Evolutionary conservation across 2,888 invertebrate genomes (phyloP).

Genomic region (Eulithis testata): DNA sequence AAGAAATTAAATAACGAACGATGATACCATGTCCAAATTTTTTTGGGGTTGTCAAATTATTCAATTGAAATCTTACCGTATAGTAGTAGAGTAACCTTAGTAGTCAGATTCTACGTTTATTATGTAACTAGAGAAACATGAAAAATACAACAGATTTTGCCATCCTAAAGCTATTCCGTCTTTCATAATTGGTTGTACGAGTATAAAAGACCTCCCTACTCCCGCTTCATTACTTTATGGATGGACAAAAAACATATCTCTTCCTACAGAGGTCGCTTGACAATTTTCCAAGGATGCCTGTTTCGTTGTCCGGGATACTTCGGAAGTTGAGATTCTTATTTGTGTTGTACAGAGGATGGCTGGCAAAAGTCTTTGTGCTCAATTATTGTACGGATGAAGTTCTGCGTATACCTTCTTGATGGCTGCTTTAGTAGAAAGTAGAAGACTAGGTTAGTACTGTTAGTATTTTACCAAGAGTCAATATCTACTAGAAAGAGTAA

Average conservation of each 20-base stretch:
- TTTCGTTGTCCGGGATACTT: conserved; percentile 13
- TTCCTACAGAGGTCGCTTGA: conserved; percentile 21
- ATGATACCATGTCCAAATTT: no score
- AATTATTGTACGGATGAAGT: conserved; percentile 20
- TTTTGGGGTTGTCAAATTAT: no score
- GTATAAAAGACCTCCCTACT: conserved; percentile 16
- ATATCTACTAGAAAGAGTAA: no score
- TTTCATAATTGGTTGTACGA: conserved; percentile 11
- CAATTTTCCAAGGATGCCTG: conserved; percentile 23
- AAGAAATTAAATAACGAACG: no score
- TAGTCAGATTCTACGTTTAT: no score
- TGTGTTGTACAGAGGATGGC: conserved; percentile 15
- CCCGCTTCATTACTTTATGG: conserved; percentile 44
- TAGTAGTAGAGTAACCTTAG: no score
- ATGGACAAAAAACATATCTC: conserved; percentile 39
- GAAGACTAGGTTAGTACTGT: no score
- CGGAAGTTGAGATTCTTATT: conserved; percentile 24
- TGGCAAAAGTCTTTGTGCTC: conserved; percentile 20
- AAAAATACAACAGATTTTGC: background rate
- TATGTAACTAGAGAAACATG: no score
- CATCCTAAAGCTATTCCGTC: background rate
- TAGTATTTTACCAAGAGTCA: no score
- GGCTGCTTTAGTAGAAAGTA: background rate
- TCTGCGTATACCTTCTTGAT: background rate
- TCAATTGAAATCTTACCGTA: no score